phyloP scores from a whole-genome alignment of 1,140 invertebrate species.

The Latrodectus geometricus region DNA sequence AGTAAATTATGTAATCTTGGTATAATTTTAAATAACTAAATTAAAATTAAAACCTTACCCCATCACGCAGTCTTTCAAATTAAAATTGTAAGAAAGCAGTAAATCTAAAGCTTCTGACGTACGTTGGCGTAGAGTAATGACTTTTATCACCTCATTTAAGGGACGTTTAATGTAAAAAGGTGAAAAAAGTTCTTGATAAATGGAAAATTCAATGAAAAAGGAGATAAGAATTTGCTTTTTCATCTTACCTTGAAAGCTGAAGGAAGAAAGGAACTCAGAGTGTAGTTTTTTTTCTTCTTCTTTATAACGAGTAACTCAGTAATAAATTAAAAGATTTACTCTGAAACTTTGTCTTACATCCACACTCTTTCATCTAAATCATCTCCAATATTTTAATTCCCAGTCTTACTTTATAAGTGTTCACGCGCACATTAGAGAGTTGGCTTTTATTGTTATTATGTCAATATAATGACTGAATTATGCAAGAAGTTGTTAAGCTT shows the following conservation, averaged over 20 bases:
- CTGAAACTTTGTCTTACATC: constrained; percentile 6
- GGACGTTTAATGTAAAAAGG: constrained; percentile 40
- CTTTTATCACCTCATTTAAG: constrained; percentile 54
- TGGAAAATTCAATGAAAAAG: constrained; percentile 34
- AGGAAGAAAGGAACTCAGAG: constrained; percentile 1
- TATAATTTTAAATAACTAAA: constrained; percentile 9
- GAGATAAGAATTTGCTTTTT: constrained; percentile 48
- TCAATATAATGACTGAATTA: neutral
- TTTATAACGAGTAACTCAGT: constrained; percentile 34
- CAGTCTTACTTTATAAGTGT: constrained; percentile 3
- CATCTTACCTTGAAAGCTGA: constrained; percentile 3
- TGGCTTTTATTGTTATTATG: neutral
- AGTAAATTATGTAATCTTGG: neutral
- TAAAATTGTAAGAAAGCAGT: constrained; percentile 21
- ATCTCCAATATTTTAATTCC: constrained; percentile 28
- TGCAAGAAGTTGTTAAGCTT: neutral
- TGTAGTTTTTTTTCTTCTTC: constrained; percentile 1
- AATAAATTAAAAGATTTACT: constrained; percentile 49
- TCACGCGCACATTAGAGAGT: neutral
- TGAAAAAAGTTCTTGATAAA: constrained; percentile 12
- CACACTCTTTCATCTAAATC: constrained; percentile 24
- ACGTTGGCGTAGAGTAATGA: constrained; percentile 37
- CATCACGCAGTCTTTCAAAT: constrained; percentile 18
- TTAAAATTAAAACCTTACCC: neutral
- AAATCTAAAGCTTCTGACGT: constrained; percentile 38